A percentile compares a stretch with the other conserved stretches of the same genome.
Conservation (phyloP, 1,140 invertebrate species). For the Brachionus manjavacas region DNA sequence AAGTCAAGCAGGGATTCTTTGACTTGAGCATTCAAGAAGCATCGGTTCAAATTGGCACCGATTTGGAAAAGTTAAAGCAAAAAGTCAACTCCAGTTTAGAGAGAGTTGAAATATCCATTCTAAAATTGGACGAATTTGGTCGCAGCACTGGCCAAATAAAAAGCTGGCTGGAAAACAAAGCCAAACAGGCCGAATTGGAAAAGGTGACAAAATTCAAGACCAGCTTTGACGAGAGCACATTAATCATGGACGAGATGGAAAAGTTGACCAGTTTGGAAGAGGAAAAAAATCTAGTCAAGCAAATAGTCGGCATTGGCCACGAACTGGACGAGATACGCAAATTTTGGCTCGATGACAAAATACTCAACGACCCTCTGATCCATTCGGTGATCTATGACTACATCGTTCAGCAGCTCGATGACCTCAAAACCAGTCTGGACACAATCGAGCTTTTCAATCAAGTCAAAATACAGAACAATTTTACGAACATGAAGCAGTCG, state of each 20-base stretch:
- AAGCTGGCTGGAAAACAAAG: neutral
- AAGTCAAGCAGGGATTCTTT: slow-evolving; percentile 20
- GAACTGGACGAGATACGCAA: neutral
- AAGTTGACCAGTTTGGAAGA: neutral
- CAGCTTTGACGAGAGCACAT: neutral
- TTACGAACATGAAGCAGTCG: neutral
- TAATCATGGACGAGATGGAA: neutral
- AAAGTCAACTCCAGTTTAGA: neutral
- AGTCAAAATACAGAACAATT: slow-evolving; percentile 8
- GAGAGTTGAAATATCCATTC: neutral
- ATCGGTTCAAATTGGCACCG: neutral
- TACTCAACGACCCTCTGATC: neutral
- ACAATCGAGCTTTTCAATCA: neutral
- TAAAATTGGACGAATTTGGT: neutral
- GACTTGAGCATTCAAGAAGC: neutral
- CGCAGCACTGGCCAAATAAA: neutral
- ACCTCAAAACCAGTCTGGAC: neutral
- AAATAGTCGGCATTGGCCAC: neutral
- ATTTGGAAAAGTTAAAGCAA: neutral
- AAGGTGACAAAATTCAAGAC: neutral
- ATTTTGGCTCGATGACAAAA: neutral
- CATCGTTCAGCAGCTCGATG: neutral
- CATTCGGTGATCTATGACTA: neutral
- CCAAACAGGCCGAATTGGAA: neutral
- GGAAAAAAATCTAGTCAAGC: neutral